phyloP scores from a whole-genome alignment of 2,113 vertebrate species.

The Leptodactylus fuscus region DNA sequence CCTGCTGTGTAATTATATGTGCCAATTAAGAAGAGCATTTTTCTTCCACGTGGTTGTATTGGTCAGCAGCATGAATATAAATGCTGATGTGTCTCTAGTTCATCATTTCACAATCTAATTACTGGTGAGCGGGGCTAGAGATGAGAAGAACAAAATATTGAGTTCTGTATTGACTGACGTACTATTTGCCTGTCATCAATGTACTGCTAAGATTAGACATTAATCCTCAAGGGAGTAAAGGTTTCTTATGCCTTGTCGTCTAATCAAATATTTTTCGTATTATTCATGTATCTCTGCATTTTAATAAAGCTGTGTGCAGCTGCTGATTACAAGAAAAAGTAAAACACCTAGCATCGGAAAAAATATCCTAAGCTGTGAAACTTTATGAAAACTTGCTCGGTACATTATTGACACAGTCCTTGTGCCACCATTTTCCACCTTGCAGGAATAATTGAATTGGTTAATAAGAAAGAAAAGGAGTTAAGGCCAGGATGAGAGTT shows the following conservation, averaged over 20 bases:
- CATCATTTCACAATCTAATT: slow-evolving; percentile 68
- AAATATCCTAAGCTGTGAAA: neutral
- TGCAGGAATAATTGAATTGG: too few relatives aligned
- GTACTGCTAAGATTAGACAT: slow-evolving; percentile 61
- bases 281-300: slow-evolving; percentile 53
- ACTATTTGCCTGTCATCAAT: slow-evolving; percentile 49
- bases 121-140: slow-evolving; percentile 60
- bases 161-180: slow-evolving; percentile 63
- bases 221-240: slow-evolving; percentile 61
- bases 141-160: slow-evolving; percentile 63
- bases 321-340: slow-evolving; percentile 34
- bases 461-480: too few relatives aligned
- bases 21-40: slow-evolving; percentile 62
- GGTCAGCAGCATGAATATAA: slow-evolving; percentile 63
- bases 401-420: neutral
- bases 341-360: neutral
- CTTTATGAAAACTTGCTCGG: neutral
- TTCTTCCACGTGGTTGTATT: slow-evolving; percentile 60
- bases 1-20: slow-evolving; percentile 56
- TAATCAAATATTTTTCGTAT: slow-evolving; percentile 51
- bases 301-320: slow-evolving; percentile 41
- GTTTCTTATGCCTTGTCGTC: slow-evolving; percentile 61
- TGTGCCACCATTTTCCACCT: too few relatives aligned
- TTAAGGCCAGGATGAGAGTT: too few relatives aligned
- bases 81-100: slow-evolving; percentile 59